Conservation (phyloP, 1,140 invertebrate genomes). For the Ctenoplectra terminalis region DNA sequence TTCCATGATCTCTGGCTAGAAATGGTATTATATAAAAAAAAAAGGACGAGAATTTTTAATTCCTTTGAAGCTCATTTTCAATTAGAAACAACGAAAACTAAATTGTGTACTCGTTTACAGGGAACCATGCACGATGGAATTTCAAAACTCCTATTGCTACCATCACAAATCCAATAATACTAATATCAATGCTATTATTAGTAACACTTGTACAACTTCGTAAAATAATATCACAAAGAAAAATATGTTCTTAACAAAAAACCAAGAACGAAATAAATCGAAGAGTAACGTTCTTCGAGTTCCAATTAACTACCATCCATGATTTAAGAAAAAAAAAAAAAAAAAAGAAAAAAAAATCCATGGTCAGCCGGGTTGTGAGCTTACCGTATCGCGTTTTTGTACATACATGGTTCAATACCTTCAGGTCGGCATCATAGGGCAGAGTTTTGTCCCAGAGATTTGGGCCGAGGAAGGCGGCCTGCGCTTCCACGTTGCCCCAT, state of each 20-base stretch:
- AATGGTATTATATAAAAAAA: too few species aligned
- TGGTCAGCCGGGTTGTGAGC: constrained; percentile 61
- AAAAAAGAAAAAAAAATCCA: constrained; percentile 1
- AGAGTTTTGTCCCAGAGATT: constrained; percentile 97
- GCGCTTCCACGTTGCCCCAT: constrained; percentile 93
- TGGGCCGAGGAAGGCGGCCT: constrained; percentile 96
- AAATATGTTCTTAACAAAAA: too few species aligned
- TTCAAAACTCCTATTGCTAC: too few species aligned
- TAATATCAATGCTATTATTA: not conserved
- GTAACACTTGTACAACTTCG: not conserved
- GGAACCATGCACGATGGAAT: too few species aligned
- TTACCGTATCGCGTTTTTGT: constrained; percentile 81
- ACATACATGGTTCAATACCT: constrained; percentile 89
- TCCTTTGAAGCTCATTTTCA: too few species aligned
- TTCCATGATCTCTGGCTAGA: too few species aligned
- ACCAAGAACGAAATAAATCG: not conserved
- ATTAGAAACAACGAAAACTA: too few species aligned
- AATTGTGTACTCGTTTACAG: too few species aligned
- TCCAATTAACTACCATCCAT: not conserved
- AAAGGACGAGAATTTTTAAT: too few species aligned
- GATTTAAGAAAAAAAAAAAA: not conserved
- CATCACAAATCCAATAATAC: not conserved
- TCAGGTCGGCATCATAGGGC: constrained; percentile 95
- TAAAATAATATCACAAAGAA: too few species aligned
- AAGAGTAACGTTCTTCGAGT: too few species aligned